Conservation (phyloP, 2,113 vertebrate species). For the Melanotaenia duboulayi region DNA sequence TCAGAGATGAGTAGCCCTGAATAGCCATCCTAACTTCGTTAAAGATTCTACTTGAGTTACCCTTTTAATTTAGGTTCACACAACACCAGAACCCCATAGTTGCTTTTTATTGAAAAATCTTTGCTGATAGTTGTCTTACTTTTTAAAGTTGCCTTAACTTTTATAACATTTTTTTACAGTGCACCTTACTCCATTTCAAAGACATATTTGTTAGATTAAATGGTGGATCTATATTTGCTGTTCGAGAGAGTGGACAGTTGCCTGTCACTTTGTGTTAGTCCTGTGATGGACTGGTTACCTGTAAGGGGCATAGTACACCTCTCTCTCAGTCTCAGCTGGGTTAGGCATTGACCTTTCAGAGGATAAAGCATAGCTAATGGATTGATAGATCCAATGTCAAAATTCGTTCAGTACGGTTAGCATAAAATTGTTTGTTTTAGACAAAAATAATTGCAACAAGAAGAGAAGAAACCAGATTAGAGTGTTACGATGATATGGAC, state of each 20-base stretch:
- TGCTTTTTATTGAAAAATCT: too few species aligned
- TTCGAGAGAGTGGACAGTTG: too few species aligned
- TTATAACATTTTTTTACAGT: too few species aligned
- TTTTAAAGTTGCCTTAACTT: too few species aligned
- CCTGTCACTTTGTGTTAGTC: background rate
- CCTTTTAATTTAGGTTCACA: too few species aligned
- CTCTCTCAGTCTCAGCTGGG: background rate
- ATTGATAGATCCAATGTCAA: background rate
- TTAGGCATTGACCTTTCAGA: background rate
- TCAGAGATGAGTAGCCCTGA: too few species aligned
- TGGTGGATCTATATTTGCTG: background rate
- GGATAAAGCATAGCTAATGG: background rate
- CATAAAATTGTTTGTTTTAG: constrained; percentile 11
- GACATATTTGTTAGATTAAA: background rate
- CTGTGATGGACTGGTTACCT: background rate
- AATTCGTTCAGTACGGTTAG: background rate
- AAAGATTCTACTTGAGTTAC: too few species aligned
- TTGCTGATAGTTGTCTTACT: too few species aligned
- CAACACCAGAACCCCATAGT: too few species aligned
- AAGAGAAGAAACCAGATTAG: constrained; percentile 11
- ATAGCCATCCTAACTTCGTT: too few species aligned
- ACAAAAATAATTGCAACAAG: constrained; percentile 8
- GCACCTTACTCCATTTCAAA: background rate
- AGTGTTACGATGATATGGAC: constrained; percentile 5
- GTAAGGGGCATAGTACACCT: too few species aligned